Evolutionary conservation across 2,888 invertebrate genomes (phyloP), one percentile per base, ranked within the genome.

Genomic region (Ditula angustiorana): DNA sequence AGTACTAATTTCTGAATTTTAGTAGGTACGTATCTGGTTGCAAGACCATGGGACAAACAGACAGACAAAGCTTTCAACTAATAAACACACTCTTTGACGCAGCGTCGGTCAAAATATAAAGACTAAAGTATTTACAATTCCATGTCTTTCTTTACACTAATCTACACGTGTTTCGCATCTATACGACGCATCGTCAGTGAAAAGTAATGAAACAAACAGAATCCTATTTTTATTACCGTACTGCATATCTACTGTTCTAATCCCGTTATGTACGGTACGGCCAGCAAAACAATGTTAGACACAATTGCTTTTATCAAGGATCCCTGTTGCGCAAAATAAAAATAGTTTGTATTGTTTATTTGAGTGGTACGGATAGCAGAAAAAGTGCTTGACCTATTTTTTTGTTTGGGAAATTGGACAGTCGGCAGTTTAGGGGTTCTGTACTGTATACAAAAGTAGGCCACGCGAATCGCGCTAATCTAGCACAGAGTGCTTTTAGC

Each of bases 341-440:
- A 61, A 35, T 47, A 37, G 55, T 61, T n/a, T 19, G 23, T 55
- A 28, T 55, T 53, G 35, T 53, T 61, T 46, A 55, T 55, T 55
- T 47, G 46, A 53, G 47, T 35, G 53, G 53, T 61, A 61, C 53
- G 55, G 55, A 26, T 53, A 46, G 53, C 35, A 55, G 35, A 46
- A 44, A 60, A 46, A 50, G 50, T 50, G 41, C 35, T 53, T 61
- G 61, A 55, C 55, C 55, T 33, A 46, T 41, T 55, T 61, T 33
- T 47, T 33, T 52, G 33, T 1, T 28, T 5, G 60, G 24, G 5
- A 21, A 41, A 50, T 47, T 50, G 59, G 37, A 37, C 59, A 26
- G 35, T 59, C 33, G 19, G 49, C 49, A 49, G 49, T 50, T 50
- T 50, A 59, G 50, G 35, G n/a, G n/a, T n/a, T n/a, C 35, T 46